Conservation (phyloP, 2,113 vertebrate species). For the Ochotona curzoniae region DNA sequence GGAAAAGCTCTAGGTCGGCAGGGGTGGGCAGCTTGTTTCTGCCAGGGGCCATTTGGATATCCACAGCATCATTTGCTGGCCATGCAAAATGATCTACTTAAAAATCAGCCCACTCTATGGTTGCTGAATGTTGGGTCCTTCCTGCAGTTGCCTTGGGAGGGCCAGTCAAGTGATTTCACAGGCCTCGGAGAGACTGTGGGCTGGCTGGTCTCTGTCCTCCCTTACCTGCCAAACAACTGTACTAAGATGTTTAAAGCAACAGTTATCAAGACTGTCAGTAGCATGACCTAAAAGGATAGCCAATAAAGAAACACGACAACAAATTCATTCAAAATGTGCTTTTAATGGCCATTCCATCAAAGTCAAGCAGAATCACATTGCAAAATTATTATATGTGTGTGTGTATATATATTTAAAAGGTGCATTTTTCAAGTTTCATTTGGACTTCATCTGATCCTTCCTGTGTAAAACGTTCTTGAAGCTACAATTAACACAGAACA, state of each 20-base stretch:
- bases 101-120: too few relatives aligned
- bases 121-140: too few relatives aligned
- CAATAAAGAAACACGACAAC: slow-evolving; percentile 16
- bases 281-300: slow-evolving; percentile 49
- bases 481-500: background rate
- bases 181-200: too few relatives aligned
- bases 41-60: too few relatives aligned
- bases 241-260: slow-evolving; percentile 69
- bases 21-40: too few relatives aligned
- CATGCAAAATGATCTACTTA: too few relatives aligned
- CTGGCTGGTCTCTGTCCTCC: too few relatives aligned
- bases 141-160: too few relatives aligned
- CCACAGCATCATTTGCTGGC: too few relatives aligned
- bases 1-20: slow-evolving; percentile 70
- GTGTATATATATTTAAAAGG: slow-evolving; percentile 25
- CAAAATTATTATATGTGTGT: background rate
- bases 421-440: slow-evolving; percentile 48
- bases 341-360: slow-evolving; percentile 49
- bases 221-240: slow-evolving; percentile 62
- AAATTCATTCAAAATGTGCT: slow-evolving; percentile 61
- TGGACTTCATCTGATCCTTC: slow-evolving; percentile 13
- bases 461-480: background rate
- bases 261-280: slow-evolving; percentile 46
- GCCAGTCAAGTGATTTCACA: too few relatives aligned
- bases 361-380: slow-evolving; percentile 67